phyloP scores from a whole-genome alignment of 2,888 invertebrate genomes.

The Stegana nigrithorax region DNA sequence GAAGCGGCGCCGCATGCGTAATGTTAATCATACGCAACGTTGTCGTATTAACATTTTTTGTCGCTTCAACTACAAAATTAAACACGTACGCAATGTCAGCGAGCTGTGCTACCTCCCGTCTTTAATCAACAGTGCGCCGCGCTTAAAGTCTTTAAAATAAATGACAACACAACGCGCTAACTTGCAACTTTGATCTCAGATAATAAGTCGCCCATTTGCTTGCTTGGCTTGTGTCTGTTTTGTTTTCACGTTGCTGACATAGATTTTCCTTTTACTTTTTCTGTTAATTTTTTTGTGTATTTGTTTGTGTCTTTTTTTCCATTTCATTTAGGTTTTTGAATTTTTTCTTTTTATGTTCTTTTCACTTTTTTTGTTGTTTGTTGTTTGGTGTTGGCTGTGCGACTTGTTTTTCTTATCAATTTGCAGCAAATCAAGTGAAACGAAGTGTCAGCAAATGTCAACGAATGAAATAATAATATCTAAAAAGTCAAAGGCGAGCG shows the following conservation, averaged over 20 bases:
- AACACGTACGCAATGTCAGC: neutral
- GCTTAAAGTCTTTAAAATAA: conserved; percentile 15
- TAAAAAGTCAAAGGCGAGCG: neutral
- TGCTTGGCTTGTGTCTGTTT: neutral
- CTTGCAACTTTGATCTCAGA: no score
- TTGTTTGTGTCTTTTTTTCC: neutral
- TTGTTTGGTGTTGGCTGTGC: conserved; percentile 3
- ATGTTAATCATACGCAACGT: conserved; percentile 37
- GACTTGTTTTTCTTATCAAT: conserved; percentile 48
- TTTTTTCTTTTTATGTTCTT: neutral
- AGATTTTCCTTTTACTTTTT: neutral
- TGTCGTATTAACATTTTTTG: no score
- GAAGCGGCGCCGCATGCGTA: no score
- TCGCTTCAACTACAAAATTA: no score
- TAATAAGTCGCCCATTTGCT: conserved; percentile 7
- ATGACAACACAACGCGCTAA: no score
- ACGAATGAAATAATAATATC: conserved; percentile 21
- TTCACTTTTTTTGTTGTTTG: neutral
- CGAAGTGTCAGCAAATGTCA: conserved; percentile 39
- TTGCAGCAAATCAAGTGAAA: conserved; percentile 39
- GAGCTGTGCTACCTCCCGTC: neutral
- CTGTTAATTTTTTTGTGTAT: neutral
- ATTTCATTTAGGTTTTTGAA: neutral
- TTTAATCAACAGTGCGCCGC: neutral
- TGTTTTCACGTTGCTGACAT: neutral